phyloP scores from a whole-genome alignment of 2,113 vertebrate species.

The Poecile atricapillus region DNA sequence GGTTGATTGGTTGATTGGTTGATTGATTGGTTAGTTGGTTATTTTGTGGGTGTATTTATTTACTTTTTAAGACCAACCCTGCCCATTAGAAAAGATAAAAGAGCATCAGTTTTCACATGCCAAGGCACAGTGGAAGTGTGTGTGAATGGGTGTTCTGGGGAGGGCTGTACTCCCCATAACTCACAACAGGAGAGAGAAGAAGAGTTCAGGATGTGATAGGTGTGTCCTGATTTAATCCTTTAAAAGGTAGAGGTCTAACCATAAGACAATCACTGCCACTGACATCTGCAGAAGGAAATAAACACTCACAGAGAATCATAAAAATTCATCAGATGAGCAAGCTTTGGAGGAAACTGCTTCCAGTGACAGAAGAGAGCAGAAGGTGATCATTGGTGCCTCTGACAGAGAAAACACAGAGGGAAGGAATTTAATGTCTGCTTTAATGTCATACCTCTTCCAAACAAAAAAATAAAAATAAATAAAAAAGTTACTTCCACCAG shows the following conservation, averaged over 20 bases:
- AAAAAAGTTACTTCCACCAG: background rate
- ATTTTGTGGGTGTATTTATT: rapidly evolving
- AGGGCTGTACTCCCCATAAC: background rate
- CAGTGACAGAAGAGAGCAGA: background rate
- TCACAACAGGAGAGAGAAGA: background rate
- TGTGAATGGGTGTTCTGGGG: background rate
- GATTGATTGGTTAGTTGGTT: background rate
- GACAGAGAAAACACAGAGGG: background rate
- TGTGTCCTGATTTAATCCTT: background rate
- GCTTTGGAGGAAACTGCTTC: background rate
- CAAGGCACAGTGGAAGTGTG: background rate
- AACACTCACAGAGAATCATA: background rate
- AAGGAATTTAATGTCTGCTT: background rate
- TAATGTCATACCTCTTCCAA: background rate
- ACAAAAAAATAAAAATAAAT: too few relatives aligned
- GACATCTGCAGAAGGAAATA: background rate
- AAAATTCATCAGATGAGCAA: background rate
- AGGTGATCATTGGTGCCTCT: rapidly evolving
- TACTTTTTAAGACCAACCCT: background rate
- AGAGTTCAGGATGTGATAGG: background rate
- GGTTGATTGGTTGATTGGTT: too few relatives aligned
- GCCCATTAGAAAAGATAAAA: background rate
- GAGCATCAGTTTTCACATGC: rapidly evolving
- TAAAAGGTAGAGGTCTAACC: background rate
- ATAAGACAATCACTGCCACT: background rate